Evolutionary conservation across 2,888 invertebrate species (phyloP).

Genomic region (Hydropsyche betteni): DNA sequence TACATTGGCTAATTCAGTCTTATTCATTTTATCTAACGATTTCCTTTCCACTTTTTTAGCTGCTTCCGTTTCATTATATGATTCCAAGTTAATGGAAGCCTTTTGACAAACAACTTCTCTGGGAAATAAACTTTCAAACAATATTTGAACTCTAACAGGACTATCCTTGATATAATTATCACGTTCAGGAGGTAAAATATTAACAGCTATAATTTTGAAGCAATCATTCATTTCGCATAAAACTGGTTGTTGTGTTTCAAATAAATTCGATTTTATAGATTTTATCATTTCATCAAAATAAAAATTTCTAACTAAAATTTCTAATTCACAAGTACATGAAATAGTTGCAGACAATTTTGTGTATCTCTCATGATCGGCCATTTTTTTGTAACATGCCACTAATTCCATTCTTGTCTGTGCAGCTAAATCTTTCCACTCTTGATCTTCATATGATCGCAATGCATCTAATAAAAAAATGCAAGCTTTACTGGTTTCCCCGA

Average conservation of each 20-base stretch:
- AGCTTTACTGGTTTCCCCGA: conserved; percentile 87
- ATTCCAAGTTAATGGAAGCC: conserved; percentile 72
- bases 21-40: conserved; percentile 60
- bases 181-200: conserved; percentile 67
- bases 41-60: conserved; percentile 57
- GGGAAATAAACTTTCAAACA: conserved; percentile 69
- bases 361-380: conserved; percentile 81
- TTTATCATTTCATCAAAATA: conserved; percentile 87
- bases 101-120: conserved; percentile 72
- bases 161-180: conserved; percentile 61
- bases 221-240: conserved; percentile 67
- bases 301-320: conserved; percentile 76
- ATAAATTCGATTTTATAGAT: conserved; percentile 66
- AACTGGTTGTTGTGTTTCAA: conserved; percentile 61
- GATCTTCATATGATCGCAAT: conserved; percentile 84
- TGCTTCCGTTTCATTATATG: conserved; percentile 60
- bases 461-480: conserved; percentile 89
- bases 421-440: conserved; percentile 86
- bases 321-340: conserved; percentile 78
- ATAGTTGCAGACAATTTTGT: conserved; percentile 82
- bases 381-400: conserved; percentile 83
- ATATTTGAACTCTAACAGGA: conserved; percentile 65
- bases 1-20: conserved; percentile 60
- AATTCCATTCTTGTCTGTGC: conserved; percentile 85
- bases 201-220: conserved; percentile 66